phyloP scores from a whole-genome alignment of 2,888 invertebrate genomes.

The Furcula furcula region DNA sequence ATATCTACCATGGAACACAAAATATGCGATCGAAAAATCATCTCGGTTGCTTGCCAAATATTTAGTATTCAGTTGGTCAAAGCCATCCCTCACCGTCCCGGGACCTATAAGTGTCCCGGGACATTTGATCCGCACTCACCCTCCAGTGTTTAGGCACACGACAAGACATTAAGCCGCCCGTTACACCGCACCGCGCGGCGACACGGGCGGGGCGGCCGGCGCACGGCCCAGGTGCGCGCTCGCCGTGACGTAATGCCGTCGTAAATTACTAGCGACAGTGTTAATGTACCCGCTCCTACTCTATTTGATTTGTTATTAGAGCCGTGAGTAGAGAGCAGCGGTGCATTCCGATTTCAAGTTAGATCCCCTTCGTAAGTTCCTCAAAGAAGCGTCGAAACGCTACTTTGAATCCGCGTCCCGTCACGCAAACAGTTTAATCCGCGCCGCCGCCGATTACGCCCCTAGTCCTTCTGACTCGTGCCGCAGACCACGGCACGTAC shows the following conservation, averaged over 20 bases:
- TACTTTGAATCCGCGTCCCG: too few relatives aligned
- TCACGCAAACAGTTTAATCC: too few relatives aligned
- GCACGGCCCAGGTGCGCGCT: constrained; percentile 10
- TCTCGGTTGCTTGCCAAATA: too few relatives aligned
- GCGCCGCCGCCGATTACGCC: too few relatives aligned
- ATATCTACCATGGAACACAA: too few relatives aligned
- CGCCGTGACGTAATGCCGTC: constrained; percentile 13
- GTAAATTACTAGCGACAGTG: constrained; percentile 23
- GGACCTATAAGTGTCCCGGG: neutral
- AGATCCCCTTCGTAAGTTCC: too few relatives aligned
- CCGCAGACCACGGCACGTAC: too few relatives aligned
- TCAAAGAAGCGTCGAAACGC: too few relatives aligned
- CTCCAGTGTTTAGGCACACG: neutral
- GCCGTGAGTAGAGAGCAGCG: neutral
- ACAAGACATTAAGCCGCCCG: constrained; percentile 2
- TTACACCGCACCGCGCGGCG: constrained; percentile 8
- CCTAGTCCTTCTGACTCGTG: too few relatives aligned
- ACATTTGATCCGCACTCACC: neutral
- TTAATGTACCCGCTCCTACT: constrained; percentile 22
- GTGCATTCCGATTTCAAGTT: too few relatives aligned
- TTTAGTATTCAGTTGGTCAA: neutral
- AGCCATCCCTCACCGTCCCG: neutral
- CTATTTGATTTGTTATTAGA: constrained; percentile 29
- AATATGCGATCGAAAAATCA: too few relatives aligned
- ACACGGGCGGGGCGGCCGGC: neutral